Conservation (phyloP, 2,113 vertebrate genomes). For the Dipodomys spectabilis region DNA sequence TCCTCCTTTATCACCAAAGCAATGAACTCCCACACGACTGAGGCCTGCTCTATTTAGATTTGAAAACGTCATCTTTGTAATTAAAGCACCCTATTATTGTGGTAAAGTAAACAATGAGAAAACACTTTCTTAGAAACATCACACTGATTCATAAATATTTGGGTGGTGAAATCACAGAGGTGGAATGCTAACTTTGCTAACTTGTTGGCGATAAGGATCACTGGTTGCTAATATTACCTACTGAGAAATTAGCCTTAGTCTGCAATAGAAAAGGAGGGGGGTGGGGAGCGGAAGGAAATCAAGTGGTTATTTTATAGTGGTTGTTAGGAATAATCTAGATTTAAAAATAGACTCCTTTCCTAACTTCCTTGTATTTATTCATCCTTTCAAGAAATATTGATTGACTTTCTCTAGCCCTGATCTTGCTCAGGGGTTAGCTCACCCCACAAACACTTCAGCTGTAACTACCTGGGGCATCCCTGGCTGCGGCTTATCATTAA, state of each 20-base stretch:
- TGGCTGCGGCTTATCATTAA: neutral
- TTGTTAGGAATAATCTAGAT: neutral
- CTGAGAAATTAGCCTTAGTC: neutral
- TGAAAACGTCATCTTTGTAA: conserved; percentile 71
- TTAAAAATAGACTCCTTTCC: neutral
- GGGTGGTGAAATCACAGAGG: conserved; percentile 65
- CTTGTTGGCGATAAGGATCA: neutral
- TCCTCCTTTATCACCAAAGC: conserved; percentile 74
- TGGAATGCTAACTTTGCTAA: conserved; percentile 61
- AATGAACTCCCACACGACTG: conserved; percentile 72
- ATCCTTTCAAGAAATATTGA: neutral
- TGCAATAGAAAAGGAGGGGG: neutral
- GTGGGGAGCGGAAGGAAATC: neutral
- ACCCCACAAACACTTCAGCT: neutral
- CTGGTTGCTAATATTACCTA: neutral
- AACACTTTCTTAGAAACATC: conserved; percentile 81
- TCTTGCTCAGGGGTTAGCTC: neutral
- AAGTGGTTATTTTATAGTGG: neutral
- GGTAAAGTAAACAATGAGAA: conserved; percentile 74
- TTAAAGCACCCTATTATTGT: conserved; percentile 68
- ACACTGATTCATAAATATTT: conserved; percentile 77
- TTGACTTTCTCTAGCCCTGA: neutral
- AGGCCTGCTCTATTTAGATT: conserved; percentile 74
- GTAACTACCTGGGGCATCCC: conserved; percentile 2
- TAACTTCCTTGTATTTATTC: neutral